Evolutionary conservation across 53 echinoderm and acorn worm genomes (phyloP).

Genomic region (Paelopatides confundens): DNA sequence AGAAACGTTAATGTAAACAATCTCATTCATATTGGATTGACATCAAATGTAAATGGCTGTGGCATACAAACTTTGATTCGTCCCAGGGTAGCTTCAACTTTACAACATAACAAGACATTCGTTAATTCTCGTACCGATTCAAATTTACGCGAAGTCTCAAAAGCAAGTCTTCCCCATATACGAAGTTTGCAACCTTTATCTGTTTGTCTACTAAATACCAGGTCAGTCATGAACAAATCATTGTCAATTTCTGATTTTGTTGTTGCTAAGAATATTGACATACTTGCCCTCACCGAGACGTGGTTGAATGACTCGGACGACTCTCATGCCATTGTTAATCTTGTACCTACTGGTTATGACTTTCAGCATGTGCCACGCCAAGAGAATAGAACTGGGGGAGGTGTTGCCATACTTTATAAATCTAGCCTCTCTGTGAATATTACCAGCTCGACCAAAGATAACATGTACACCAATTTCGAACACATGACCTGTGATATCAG

Average conservation of each 20-base stretch:
- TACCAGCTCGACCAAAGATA: not conserved
- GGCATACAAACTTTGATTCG: too few relatives aligned
- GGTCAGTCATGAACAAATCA: not conserved
- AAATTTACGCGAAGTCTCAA: too few relatives aligned
- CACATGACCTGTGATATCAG: conserved; percentile 14
- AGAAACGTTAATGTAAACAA: too few relatives aligned
- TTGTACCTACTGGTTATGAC: conserved; percentile 18
- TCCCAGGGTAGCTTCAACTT: too few relatives aligned
- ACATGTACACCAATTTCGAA: conserved; percentile 3
- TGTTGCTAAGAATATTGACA: conserved; percentile 18
- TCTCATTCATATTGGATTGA: too few relatives aligned
- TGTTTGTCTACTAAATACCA: not conserved
- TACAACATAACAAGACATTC: too few relatives aligned
- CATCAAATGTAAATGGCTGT: too few relatives aligned
- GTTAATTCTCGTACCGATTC: too few relatives aligned
- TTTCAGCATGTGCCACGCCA: conserved; percentile 29
- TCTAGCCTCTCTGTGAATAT: not conserved
- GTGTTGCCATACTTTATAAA: conserved; percentile 30
- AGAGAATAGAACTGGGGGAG: not conserved
- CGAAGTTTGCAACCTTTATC: not conserved
- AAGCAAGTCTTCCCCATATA: not conserved
- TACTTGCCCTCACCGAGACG: conserved; percentile 18
- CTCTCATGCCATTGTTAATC: not conserved
- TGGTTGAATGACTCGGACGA: not conserved
- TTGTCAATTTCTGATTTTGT: conserved; percentile 28